A percentile compares a stretch with the other conserved stretches of the same genome.
Evolutionary conservation across 2,888 invertebrate species (phyloP).

Genomic region (Caenorhabditis sp.): DNA sequence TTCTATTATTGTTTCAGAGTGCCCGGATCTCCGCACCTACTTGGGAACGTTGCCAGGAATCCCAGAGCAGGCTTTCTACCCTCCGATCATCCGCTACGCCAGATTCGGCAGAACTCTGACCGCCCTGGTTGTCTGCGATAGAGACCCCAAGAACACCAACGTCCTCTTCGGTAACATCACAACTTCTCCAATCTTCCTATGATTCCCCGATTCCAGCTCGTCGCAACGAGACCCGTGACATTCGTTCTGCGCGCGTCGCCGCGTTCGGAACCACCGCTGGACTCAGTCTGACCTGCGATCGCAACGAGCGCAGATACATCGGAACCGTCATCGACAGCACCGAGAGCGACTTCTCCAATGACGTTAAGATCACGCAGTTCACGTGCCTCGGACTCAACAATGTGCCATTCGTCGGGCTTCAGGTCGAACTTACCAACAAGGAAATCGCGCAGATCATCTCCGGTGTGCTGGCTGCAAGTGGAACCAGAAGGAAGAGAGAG

Average conservation of each 20-base stretch:
- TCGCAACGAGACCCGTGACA: conserved; percentile 14
- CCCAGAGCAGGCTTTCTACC: conserved; percentile 37
- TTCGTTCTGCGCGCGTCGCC: conserved; percentile 14
- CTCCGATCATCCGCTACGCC: conserved; percentile 47
- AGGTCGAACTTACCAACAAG: neutral
- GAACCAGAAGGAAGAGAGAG: conserved; percentile 39
- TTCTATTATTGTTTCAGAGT: too few species aligned
- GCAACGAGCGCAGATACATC: conserved; percentile 27
- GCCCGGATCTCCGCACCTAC: conserved; percentile 23
- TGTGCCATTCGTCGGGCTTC: conserved; percentile 3
- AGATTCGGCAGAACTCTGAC: conserved; percentile 2
- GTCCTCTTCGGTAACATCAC: conserved; percentile 19
- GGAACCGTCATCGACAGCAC: conserved; percentile 16
- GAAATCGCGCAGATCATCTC: neutral
- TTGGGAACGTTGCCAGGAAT: conserved; percentile 14
- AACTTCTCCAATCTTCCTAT: neutral
- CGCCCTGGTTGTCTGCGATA: conserved; percentile 35
- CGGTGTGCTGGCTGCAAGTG: neutral
- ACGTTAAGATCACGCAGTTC: conserved; percentile 11
- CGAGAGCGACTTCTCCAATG: neutral
- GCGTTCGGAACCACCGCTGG: conserved; percentile 42
- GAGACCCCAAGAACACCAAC: conserved; percentile 22
- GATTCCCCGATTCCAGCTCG: conserved; percentile 43
- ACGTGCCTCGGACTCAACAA: conserved; percentile 39
- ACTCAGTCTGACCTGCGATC: conserved; percentile 20